Base-by-base conservation (phyloP, 2,113 vertebrate genomes). In the Tragelaphus strepsiceros region DNA sequence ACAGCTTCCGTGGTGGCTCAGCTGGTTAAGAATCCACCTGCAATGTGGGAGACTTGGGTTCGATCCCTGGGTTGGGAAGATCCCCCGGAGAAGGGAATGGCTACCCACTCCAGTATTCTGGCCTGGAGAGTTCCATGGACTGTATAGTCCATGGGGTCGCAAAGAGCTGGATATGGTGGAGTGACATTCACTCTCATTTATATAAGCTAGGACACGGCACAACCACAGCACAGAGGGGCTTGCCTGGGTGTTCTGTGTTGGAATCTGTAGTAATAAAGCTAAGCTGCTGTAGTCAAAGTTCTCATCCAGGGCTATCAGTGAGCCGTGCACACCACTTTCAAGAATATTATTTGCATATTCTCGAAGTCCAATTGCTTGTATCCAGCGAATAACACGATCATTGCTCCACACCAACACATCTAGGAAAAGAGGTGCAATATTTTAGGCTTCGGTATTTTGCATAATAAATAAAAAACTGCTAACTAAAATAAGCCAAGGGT, bases 251-350 rank as follows among this genome's bases (percentile, higher is more conserved):
- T 99, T 99, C 98, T 99, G 99, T 94, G 98, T 99, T 98, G 99
- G 99, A 98, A 99, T 99, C 99, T 99, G 99, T 97, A 99, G 99
- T 94, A 99, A 98, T 96, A 99, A 99, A 62, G 99, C 99, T 98
- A 99, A 98, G 98, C 99, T 99, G 99, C 99, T 99, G 98, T 99
- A 99, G 99, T 99, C 99, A 97, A 99, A 99, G 98, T 99, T 99
- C 98, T 99, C 99, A 62, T 99, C 99, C 97, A 99, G 98, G 88
- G 99, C 99, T 95, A 99, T 99, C 71, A 99, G 99, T 30, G 99
- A 99, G 15, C 99, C 99, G 13, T 99, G 99, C 39, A 99, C 99
- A 10, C 99, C 99, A 85, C 99, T 99, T 99, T 99, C 99, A 96
- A 99, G 98, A 93, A 99, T 99, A 96, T 99, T 99, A 98, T 99